phyloP scores from a whole-genome alignment of 1,140 invertebrate genomes.

The Euura lappo region DNA sequence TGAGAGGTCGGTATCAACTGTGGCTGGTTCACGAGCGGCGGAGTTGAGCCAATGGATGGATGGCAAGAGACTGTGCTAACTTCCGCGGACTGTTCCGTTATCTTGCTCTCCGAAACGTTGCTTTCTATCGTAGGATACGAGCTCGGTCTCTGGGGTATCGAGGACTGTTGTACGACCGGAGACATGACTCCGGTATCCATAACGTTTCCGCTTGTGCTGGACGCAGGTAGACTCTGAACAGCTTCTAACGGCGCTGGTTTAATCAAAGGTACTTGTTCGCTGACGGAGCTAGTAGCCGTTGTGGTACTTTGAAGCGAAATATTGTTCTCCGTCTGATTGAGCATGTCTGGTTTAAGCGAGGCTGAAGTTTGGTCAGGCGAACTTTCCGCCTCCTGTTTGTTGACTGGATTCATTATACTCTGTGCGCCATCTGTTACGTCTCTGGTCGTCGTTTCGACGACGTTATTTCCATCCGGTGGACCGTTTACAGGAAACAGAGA shows the following conservation, averaged over 20 bases:
- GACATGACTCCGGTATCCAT: slow-evolving; percentile 38
- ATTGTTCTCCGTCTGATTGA: slow-evolving; percentile 37
- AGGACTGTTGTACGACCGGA: slow-evolving; percentile 38
- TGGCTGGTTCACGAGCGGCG: slow-evolving; percentile 22
- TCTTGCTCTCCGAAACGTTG: slow-evolving; percentile 39
- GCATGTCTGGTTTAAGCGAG: slow-evolving; percentile 21
- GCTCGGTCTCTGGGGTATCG: slow-evolving; percentile 24
- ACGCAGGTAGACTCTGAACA: slow-evolving; percentile 52
- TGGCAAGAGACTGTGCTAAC: slow-evolving; percentile 16
- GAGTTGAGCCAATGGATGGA: slow-evolving; percentile 28
- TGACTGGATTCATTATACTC: slow-evolving; percentile 36
- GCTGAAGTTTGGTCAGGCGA: slow-evolving; percentile 34
- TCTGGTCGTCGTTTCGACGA: slow-evolving; percentile 49
- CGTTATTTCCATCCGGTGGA: slow-evolving; percentile 43
- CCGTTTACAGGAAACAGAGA: slow-evolving; percentile 48
- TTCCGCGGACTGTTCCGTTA: slow-evolving; percentile 38
- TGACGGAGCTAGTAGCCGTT: slow-evolving; percentile 36
- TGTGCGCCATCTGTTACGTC: slow-evolving; percentile 45
- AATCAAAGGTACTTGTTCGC: slow-evolving; percentile 33
- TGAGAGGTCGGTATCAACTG: slow-evolving; percentile 32
- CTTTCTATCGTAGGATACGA: slow-evolving; percentile 43
- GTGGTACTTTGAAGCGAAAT: slow-evolving; percentile 41
- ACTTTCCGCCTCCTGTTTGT: slow-evolving; percentile 34
- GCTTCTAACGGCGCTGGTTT: slow-evolving; percentile 44
- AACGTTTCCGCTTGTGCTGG: slow-evolving; percentile 53